These are phyloP conservation scores for Cavia aperea DNA, from an alignment of 2,113 vertebrate genomes.

Conservation along the genomic window DNA sequence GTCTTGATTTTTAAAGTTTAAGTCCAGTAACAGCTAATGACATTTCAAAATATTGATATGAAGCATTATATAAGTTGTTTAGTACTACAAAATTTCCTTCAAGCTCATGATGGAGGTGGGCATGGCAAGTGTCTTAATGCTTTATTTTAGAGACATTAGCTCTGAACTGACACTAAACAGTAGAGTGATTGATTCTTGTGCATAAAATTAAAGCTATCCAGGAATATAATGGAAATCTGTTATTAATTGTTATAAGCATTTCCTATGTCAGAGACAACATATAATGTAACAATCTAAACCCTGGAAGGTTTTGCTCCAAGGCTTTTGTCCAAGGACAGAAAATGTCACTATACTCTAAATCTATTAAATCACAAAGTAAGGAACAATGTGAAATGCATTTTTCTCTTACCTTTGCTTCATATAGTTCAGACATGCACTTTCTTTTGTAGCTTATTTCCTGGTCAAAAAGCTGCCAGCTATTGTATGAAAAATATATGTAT, in stretches of 20 bases:
- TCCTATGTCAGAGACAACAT: background rate
- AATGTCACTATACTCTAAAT: background rate
- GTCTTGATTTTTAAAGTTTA: background rate
- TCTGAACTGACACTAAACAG: background rate
- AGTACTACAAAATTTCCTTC: background rate
- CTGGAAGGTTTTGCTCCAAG: background rate
- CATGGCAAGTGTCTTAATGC: accelerated
- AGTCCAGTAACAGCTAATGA: background rate
- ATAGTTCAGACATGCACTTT: background rate
- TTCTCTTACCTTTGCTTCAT: background rate
- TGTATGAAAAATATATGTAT: background rate
- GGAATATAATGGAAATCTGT: background rate
- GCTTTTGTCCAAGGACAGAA: background rate
- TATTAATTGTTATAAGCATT: background rate
- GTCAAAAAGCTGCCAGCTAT: background rate
- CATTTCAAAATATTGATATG: background rate
- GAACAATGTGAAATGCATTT: background rate
- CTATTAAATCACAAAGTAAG: background rate
- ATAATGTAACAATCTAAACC: background rate
- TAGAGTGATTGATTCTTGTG: background rate
- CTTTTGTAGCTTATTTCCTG: background rate
- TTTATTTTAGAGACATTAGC: background rate
- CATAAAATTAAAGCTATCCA: background rate
- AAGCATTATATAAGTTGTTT: background rate
- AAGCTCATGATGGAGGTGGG: background rate